These are phyloP conservation scores for Phengaris arion DNA, from an alignment of 2,888 invertebrate genomes.

Conservation along the genomic window DNA sequence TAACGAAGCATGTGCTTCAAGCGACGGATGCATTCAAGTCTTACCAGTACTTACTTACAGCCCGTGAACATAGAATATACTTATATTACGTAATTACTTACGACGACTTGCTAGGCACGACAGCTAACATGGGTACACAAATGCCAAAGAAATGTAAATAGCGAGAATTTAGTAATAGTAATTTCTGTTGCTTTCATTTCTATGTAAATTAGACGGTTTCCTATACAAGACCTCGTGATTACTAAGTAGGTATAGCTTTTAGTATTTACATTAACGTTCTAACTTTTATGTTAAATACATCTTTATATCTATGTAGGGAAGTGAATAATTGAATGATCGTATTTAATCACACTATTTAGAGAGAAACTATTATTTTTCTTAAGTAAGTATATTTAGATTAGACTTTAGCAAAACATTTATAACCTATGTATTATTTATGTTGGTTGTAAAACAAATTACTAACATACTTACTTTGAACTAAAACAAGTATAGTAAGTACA, in stretches of 20 bases:
- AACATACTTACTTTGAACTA: too few relatives aligned
- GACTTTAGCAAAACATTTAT: conserved; percentile 1
- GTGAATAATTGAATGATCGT: neutral
- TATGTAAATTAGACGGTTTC: neutral
- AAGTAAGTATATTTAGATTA: neutral
- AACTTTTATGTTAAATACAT: too few relatives aligned
- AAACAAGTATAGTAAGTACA: neutral
- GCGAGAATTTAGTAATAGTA: too few relatives aligned
- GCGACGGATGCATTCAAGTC: neutral
- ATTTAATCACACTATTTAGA: neutral
- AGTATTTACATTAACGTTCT: too few relatives aligned
- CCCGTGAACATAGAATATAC: too few relatives aligned
- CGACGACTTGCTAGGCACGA: too few relatives aligned
- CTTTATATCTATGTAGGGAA: neutral
- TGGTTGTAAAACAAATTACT: too few relatives aligned
- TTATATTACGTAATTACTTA: too few relatives aligned
- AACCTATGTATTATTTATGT: neutral
- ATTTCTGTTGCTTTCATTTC: neutral
- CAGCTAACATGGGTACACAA: too few relatives aligned
- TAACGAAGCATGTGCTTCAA: neutral
- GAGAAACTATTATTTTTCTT: neutral
- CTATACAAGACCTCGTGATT: neutral
- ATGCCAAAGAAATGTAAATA: too few relatives aligned
- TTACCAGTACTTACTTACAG: neutral
- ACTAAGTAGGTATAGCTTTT: too few relatives aligned